Evolutionary conservation across 1,140 invertebrate species (phyloP), one percentile per base, ranked within the genome.

Genomic region (Leptopilina clavipes): DNA sequence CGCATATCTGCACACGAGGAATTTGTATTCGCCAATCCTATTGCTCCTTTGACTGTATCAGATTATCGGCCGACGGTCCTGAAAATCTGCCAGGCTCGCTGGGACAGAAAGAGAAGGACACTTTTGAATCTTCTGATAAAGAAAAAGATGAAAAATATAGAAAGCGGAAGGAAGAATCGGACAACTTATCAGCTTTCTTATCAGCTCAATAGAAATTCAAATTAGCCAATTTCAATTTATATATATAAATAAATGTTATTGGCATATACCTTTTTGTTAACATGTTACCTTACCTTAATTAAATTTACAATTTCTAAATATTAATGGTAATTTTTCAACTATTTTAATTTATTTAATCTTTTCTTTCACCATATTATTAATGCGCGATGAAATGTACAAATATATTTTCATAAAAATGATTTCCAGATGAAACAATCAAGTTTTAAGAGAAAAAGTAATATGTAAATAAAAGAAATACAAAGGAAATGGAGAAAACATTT

Each of bases 401-500:
- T n/a, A n/a, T n/a, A n/a, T n/a, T n/a, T n/a, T n/a, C n/a, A n/a
- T 40, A 40, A 9, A 40, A 40, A 40, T 40, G 2, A 40, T 40
- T 40, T 5, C 7, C 37, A 40, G 37, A 40, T n/a, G 8, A 40
- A 40, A 40, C 37, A 40, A 40, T 31, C 1, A 5, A 31, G 25
- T 31, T 5, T 31, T 31, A 19, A 54, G 48, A 8, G 9, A 7
- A 17, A 56, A 56, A 11, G n/a, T 7, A 3, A 56, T 18, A 19
- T 17, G 19, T n/a, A 19, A 19, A 56, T 8, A 17, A 18, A 11
- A 59, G 5, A 22, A 22, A 12, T 59, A 22, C 19, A 12, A 25
- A 48, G 54, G 19, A 59, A 59, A 59, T 22, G 54, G 14, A 73
- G 65, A 79, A 75, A 73, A 44, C 56, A 65, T 70, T 59, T 14